These are phyloP conservation scores for Sebastiscus albofasciatus DNA, from an alignment of 2,797 vertebrate genomes.

Conservation along the genomic window DNA sequence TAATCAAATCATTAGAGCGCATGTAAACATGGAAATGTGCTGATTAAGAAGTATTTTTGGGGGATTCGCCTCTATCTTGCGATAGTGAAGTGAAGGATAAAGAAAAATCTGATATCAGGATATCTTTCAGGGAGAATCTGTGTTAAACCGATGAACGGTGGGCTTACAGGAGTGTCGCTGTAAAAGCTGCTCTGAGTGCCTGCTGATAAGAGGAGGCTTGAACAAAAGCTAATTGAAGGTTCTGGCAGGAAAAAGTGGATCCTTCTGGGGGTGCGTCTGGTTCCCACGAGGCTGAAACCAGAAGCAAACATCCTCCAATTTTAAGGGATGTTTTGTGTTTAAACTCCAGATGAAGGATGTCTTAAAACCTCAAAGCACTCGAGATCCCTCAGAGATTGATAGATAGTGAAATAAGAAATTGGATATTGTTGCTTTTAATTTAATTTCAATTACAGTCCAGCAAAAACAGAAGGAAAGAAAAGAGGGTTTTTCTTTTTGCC, in stretches of 20 bases:
- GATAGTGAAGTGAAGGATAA: background rate
- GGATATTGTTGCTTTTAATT: conserved; percentile 2
- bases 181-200: conserved; percentile 18
- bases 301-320: conserved; percentile 11
- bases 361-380: background rate
- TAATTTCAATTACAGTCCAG: background rate
- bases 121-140: background rate
- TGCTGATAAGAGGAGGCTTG: conserved; percentile 53
- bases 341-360: conserved; percentile 3
- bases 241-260: conserved; percentile 50
- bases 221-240: conserved; percentile 69
- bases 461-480: background rate
- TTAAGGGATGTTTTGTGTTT: conserved; percentile 3
- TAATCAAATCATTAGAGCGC: background rate
- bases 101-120: background rate
- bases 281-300: conserved; percentile 59
- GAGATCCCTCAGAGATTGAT: background rate
- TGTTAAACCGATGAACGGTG: background rate
- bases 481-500: background rate
- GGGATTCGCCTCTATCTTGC: background rate
- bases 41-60: conserved; percentile 4
- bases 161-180: background rate
- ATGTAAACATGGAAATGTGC: conserved; percentile 16
- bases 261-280: conserved; percentile 48
- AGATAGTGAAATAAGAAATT: background rate